A percentile compares a stretch with the other conserved stretches of the same genome.
Evolutionary conservation across 2,888 invertebrate genomes (phyloP).

Genomic region (Mylabris sibirica): DNA sequence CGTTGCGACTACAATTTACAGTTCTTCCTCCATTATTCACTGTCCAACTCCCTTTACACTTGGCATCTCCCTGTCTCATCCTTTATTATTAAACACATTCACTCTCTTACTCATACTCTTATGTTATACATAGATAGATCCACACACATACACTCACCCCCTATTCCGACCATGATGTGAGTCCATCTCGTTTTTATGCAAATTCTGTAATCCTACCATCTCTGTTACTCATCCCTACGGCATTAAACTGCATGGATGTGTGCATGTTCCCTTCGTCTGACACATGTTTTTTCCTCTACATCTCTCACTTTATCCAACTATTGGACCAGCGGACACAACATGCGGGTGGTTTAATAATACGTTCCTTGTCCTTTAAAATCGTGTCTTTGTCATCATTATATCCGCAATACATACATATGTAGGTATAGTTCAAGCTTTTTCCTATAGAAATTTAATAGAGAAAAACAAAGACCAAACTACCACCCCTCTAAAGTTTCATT

Average conservation of each 20-base stretch:
- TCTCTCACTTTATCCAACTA: slow-evolving; percentile 43
- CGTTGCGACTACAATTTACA: background rate
- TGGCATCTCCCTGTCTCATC: slow-evolving; percentile 6
- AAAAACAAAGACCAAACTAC: background rate
- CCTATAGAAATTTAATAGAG: slow-evolving; percentile 3
- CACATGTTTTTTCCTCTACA: slow-evolving; percentile 54
- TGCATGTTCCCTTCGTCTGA: slow-evolving; percentile 53
- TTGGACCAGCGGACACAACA: slow-evolving; percentile 19
- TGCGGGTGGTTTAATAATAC: slow-evolving; percentile 20
- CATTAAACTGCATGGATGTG: slow-evolving; percentile 53
- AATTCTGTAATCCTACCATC: slow-evolving; percentile 50
- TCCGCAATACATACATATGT: slow-evolving; percentile 11
- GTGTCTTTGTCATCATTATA: slow-evolving; percentile 28
- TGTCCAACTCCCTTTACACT: slow-evolving; percentile 6
- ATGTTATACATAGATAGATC: slow-evolving; percentile 30
- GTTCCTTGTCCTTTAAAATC: slow-evolving; percentile 20
- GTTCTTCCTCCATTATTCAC: slow-evolving; percentile 2
- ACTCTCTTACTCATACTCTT: slow-evolving; percentile 52
- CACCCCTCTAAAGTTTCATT: slow-evolving; percentile 44
- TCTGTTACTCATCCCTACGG: slow-evolving; percentile 52
- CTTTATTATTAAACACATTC: slow-evolving; percentile 50
- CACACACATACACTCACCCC: slow-evolving; percentile 29
- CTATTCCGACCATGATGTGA: slow-evolving; percentile 38
- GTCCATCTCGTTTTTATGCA: slow-evolving; percentile 48
- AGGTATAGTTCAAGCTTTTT: slow-evolving; percentile 9